These are phyloP conservation scores for Pedicia rivosa DNA, from an alignment of 2,888 invertebrate genomes.

Conservation along the genomic window DNA sequence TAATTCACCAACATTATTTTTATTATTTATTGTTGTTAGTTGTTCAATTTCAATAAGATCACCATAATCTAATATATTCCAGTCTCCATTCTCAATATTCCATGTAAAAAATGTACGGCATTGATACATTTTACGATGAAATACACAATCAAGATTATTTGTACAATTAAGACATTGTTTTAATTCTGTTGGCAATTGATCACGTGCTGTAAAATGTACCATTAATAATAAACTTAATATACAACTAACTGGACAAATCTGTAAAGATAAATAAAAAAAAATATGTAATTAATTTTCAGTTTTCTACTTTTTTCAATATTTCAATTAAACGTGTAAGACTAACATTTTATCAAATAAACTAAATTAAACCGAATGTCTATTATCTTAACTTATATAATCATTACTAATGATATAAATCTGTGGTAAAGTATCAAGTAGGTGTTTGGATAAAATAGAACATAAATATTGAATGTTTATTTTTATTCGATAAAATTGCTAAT, in stretches of 20 bases:
- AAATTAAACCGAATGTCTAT: neutral
- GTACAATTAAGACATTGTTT: conserved; percentile 26
- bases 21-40: conserved; percentile 16
- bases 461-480: too few species aligned
- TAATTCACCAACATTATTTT: conserved; percentile 16
- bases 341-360: too few species aligned
- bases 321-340: neutral
- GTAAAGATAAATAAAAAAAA: conserved; percentile 1
- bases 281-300: too few species aligned
- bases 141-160: conserved; percentile 23
- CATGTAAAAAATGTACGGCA: conserved; percentile 29
- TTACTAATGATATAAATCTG: too few species aligned
- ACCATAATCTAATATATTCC: conserved; percentile 29
- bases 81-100: conserved; percentile 28
- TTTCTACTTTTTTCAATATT: too few species aligned
- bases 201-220: conserved; percentile 29
- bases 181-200: conserved; percentile 17
- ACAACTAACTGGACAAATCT: conserved; percentile 27
- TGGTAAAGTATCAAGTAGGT: too few species aligned
- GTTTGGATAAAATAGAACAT: too few species aligned
- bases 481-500: too few species aligned
- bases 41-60: conserved; percentile 21
- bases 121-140: conserved; percentile 27
- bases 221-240: conserved; percentile 25
- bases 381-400: too few species aligned